A percentile compares a stretch with the other conserved stretches of the same genome.
Conservation (phyloP, 2,888 invertebrate genomes). For the Eugnorisma glareosa region DNA sequence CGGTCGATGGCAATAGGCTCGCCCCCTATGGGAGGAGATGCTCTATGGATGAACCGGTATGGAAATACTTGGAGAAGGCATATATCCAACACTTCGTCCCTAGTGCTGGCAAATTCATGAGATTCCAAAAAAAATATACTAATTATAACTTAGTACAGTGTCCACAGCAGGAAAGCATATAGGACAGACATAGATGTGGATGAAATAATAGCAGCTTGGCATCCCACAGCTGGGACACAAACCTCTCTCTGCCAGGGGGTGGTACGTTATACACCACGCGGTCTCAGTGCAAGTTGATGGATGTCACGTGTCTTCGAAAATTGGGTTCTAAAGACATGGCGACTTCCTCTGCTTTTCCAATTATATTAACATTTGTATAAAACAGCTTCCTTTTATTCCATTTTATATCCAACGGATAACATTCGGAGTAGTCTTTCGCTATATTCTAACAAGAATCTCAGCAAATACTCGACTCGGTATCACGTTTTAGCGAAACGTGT, state of each 20-base stretch:
- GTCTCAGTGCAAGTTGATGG: neutral
- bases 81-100: too few relatives aligned
- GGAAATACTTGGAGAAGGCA: too few relatives aligned
- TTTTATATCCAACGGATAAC: neutral
- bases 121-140: too few relatives aligned
- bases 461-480: neutral
- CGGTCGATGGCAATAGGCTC: too few relatives aligned
- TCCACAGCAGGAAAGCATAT: too few relatives aligned
- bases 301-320: neutral
- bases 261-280: neutral
- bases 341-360: too few relatives aligned
- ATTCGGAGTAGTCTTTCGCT: neutral
- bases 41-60: too few relatives aligned
- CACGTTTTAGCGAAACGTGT: slow-evolving; percentile 30
- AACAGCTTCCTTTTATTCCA: neutral
- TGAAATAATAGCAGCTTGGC: neutral
- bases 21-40: too few relatives aligned
- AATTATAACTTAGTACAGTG: too few relatives aligned
- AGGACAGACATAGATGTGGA: neutral
- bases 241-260: neutral
- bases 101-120: too few relatives aligned
- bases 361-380: neutral
- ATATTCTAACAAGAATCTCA: neutral
- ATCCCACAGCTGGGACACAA: neutral
- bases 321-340: too few relatives aligned